Base-by-base conservation (phyloP, 1,140 invertebrate species). In the Cydia amplana region DNA sequence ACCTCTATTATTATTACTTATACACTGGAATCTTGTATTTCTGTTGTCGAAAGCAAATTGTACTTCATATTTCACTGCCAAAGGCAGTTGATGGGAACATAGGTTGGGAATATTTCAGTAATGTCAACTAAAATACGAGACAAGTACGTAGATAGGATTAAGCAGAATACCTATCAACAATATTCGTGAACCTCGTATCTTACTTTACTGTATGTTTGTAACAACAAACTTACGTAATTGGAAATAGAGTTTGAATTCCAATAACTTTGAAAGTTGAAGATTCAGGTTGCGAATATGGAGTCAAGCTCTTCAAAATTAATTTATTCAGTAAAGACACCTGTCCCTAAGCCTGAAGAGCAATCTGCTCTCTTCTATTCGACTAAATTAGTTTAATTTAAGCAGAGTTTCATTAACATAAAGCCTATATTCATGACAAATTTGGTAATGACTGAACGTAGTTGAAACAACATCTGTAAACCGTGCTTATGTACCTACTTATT, bases 261-360 rank as follows among this genome's bases (percentile, higher is more conserved):
- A 60, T 20, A 0, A 60, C 55, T 10, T 10, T 60, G 7, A 23
- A 23, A 23, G 5, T 0, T 18, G 7, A 23, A 60, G 20, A 23
- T 23, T 23, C 0, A 60, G 55, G n/a, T 23, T 60, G 6, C 3
- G 20, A 60, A 23, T 18, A 20, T 23, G 12, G 10, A 60, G 6
- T 60, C 55, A 20, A 70, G 43, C 10, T 70, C 65, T 70, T 36
- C 28, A 32, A 43, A 18, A 70, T 36, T 70, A 70, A 43, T 43
- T 70, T 70, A 70, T 70, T 40, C 65, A 70, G 65, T 36, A 70
- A 70, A 32, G 65, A 70, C 65, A 70, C 43, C 65, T 70, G 65
- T 40, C 65, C 65, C 65, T 70, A 70, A 36, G 28, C 65, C 43
- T 7, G 32, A 36, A 36, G 64, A 28, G 64, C 64, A 32, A 60